A percentile compares a stretch with the other conserved stretches of the same genome.
Evolutionary conservation across 2,888 invertebrate species (phyloP).

Genomic region (Agrochola circellaris): DNA sequence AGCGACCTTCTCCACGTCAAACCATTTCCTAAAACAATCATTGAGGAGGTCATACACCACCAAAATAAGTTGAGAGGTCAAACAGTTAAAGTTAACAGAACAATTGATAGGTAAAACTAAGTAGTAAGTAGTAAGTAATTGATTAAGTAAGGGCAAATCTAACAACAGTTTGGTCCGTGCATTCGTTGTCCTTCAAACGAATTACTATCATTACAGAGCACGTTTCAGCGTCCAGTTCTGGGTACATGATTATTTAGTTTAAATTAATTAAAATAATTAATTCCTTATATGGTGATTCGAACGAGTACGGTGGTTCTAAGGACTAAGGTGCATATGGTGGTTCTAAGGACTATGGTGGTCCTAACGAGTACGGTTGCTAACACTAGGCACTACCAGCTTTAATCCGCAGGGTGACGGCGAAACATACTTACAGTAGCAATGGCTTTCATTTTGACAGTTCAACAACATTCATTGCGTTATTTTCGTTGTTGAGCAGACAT

Average conservation of each 20-base stretch:
- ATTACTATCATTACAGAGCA: constrained; percentile 53
- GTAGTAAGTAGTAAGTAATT: constrained; percentile 43
- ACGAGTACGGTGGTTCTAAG: too few relatives aligned
- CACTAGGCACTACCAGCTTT: too few relatives aligned
- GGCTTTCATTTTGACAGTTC: too few relatives aligned
- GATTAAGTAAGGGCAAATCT: constrained; percentile 44
- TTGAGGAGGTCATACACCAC: constrained; percentile 4
- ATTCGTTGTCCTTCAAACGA: constrained; percentile 45
- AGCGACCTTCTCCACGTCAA: background rate
- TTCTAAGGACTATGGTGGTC: too few relatives aligned
- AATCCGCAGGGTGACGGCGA: too few relatives aligned
- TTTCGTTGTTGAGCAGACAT: too few relatives aligned
- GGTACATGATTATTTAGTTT: constrained; percentile 13
- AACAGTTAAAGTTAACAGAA: constrained; percentile 34
- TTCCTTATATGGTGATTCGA: too few relatives aligned
- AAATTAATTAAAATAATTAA: constrained; percentile 13
- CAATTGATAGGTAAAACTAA: constrained; percentile 22
- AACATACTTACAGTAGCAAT: too few relatives aligned
- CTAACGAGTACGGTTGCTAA: too few relatives aligned
- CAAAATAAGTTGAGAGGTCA: constrained; percentile 30
- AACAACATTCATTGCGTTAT: too few relatives aligned
- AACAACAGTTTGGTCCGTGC: constrained; percentile 29
- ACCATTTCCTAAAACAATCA: constrained; percentile 29
- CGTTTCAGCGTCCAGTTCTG: constrained; percentile 14
- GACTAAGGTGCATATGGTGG: too few relatives aligned